Conservation (phyloP, 2,113 vertebrate species). For the Aptenodytes patagonicus region DNA sequence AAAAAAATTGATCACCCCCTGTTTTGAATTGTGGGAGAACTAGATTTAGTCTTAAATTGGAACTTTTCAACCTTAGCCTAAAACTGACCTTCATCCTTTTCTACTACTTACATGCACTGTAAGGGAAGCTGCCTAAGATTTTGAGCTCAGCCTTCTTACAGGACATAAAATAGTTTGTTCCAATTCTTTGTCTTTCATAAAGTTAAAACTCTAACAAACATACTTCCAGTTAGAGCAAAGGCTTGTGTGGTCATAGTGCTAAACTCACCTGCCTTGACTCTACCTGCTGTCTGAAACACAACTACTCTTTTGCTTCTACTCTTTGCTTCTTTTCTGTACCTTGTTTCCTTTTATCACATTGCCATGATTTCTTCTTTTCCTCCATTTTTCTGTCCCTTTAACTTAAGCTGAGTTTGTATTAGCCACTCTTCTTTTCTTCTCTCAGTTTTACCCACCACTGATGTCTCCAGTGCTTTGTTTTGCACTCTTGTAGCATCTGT, state of each 20-base stretch:
- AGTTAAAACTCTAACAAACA: neutral
- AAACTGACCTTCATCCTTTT: neutral
- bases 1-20: neutral
- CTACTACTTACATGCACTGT: neutral
- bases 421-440: neutral
- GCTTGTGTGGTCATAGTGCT: fast-evolving
- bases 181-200: neutral
- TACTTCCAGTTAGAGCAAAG: neutral
- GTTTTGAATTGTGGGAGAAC: neutral
- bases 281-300: neutral
- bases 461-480: neutral
- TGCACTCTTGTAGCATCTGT: neutral
- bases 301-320: neutral
- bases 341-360: neutral
- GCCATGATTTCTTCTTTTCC: neutral
- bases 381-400: neutral
- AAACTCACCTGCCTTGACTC: neutral
- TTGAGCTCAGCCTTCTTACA: neutral
- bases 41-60: neutral
- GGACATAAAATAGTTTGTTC: neutral
- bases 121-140: neutral
- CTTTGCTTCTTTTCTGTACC: neutral
- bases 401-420: neutral
- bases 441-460: neutral
- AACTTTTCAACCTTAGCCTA: neutral